These are phyloP conservation scores for Sander vitreus DNA, from an alignment of 2,113 vertebrate genomes.

Conservation along the genomic window DNA sequence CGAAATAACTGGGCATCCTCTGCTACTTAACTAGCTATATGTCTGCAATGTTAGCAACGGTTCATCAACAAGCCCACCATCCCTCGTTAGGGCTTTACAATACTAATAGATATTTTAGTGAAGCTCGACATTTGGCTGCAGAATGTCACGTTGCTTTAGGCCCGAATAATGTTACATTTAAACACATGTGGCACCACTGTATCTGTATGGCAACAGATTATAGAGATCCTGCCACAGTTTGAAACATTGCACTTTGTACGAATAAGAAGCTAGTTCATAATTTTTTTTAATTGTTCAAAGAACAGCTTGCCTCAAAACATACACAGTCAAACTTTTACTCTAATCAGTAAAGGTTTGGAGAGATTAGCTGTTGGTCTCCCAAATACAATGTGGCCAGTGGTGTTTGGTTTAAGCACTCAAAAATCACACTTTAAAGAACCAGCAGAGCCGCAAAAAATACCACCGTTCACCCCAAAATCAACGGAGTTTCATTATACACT, in stretches of 20 bases:
- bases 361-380: neutral
- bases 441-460: neutral
- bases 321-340: neutral
- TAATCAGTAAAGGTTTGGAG: neutral
- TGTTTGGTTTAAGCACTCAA: neutral
- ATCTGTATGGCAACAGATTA: constrained; percentile 21
- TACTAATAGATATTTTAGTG: neutral
- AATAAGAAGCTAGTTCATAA: neutral
- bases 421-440: neutral
- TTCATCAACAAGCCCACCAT: constrained; percentile 19
- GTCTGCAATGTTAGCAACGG: neutral
- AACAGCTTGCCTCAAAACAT: neutral
- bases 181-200: constrained; percentile 45
- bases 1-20: constrained; percentile 15
- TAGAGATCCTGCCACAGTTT: constrained; percentile 3
- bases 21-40: constrained; percentile 24
- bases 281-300: neutral
- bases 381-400: neutral
- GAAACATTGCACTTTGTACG: constrained; percentile 5
- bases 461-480: neutral
- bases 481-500: neutral
- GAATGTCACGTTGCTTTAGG: constrained; percentile 54
- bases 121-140: constrained; percentile 33
- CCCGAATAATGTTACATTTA: constrained; percentile 62
- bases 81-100: constrained; percentile 4